Evolutionary conservation across 1,140 invertebrate genomes (phyloP), one percentile per base, ranked within the genome.

Genomic region (Mya arenaria): DNA sequence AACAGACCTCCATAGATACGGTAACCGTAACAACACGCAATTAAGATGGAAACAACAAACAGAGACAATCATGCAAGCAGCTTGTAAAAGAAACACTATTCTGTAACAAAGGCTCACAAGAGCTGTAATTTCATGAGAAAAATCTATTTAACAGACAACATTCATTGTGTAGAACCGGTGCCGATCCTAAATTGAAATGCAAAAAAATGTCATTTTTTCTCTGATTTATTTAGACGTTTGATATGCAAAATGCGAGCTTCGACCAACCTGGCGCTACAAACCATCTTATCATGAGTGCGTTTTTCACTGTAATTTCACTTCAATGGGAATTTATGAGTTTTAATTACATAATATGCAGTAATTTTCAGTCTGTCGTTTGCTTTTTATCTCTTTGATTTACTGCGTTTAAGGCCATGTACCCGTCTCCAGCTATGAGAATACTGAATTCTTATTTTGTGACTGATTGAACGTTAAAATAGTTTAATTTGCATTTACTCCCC

Each of bases 311-410:
- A 56, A 58, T 36, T 44, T 72, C 69, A 37, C 37, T 72, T 72
- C 48, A 72, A 72, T 72, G 48, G 58, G 41, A 72, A 72, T 72
- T 72, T 58, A 72, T 72, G 69, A 28, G 23, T 55, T 36, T 72
- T 72, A 72, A 72, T 72, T 72, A 72, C 39, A 39, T 72, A 72
- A 72, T 72, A 44, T 72, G 69, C 32, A 52, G 52, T 55, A 72
- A 56, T 56, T 72, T 72, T 8, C 34, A 72, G 56, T 58, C 30
- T 58, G 19, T 4, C 58, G 69, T 36, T 55, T 55, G 39, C 65
- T 68, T 68, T 72, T 72, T 72, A 72, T 72, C 48, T 8, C 41
- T n/a, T 36, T 52, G 69, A 58, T 34, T 72, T 72, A 56, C 69
- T 56, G 39, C 25, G 41, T 4, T 32, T 56, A 44, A 32, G 48